Evolutionary conservation across 2,888 invertebrate species (phyloP).

Genomic region (Scaeva pyrastri): DNA sequence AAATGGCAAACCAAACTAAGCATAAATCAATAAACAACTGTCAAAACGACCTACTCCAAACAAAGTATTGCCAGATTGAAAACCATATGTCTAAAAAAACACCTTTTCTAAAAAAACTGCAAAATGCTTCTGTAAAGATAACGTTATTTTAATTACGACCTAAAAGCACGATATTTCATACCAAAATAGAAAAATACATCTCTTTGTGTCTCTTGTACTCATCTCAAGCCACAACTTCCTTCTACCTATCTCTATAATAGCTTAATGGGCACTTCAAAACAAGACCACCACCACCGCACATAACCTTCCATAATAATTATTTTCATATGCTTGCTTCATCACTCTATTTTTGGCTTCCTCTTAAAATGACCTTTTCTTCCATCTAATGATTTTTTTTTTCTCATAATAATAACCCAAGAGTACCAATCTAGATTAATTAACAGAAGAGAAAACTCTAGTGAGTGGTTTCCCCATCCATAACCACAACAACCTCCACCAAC

Average conservation of each 20-base stretch:
- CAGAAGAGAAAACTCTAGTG: not conserved
- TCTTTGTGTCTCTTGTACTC: not conserved
- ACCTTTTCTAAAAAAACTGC: no score
- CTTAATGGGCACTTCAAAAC: conserved; percentile 31
- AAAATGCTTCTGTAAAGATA: no score
- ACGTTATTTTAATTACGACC: no score
- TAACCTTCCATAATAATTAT: conserved; percentile 22
- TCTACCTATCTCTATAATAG: conserved; percentile 9
- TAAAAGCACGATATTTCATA: no score
- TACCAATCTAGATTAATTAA: not conserved
- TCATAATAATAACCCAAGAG: not conserved
- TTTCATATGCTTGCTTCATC: conserved; percentile 21
- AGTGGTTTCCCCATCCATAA: not conserved
- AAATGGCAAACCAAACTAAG: no score
- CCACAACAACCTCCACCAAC: not conserved
- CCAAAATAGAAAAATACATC: no score
- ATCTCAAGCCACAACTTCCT: not conserved
- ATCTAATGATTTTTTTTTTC: not conserved
- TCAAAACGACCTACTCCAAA: no score
- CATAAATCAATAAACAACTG: no score
- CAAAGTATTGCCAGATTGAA: no score
- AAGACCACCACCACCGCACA: not conserved
- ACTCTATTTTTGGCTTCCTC: not conserved
- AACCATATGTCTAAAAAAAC: no score
- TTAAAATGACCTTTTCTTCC: not conserved